Evolutionary conservation across 2,888 invertebrate species (phyloP), one percentile per base, ranked within the genome.

Genomic region (Coenonympha arcania): DNA sequence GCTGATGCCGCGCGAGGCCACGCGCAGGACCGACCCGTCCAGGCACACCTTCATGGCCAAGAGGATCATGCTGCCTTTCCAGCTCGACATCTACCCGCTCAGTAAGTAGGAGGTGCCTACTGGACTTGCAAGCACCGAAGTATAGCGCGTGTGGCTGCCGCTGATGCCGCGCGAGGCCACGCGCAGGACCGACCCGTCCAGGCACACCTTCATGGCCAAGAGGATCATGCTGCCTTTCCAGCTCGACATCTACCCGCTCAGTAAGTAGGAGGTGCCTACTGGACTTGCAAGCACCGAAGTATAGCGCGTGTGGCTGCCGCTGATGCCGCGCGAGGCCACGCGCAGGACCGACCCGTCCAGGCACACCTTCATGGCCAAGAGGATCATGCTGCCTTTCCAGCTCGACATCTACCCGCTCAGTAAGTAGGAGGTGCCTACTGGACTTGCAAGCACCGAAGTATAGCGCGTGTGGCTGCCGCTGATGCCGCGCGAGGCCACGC

Each of bases 181-280:
- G 0, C 76, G 88, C 36, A 88, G 81, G 42, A 90, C 90, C 8
- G 91, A 91, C 54, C 90, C 91, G 46, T 76, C 79, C 4, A 88
- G 92, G 6, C 97, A 97, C 73, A 95, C 95, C 8, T 99, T 99
- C 73, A 98, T 99, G 94, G 96, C 98, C 6, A 98, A 98, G 75
- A 87, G 99, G 62, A 99, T 99, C 63, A 99, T 99, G 99, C 87
- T 99, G 65, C 98, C 99, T 3, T 98, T 99, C 76, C 94, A 95
- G 70, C 89, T 98, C 31, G 91, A 95, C 66, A 95, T 99, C 59
- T 99, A 99, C 84, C 99, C 99, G 0, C 79, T 99, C 62, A 95
- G 95, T 95, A 74, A 87, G 83, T 75, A 13, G 13, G 4, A 4
- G n/a, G 8, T 3, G 9, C 18, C 18, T 11, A 26, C n/a, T n/a